A percentile compares a stretch with the other conserved stretches of the same genome.
phyloP scores from a whole-genome alignment of 2,797 vertebrate species.

The Myotis myotis region DNA sequence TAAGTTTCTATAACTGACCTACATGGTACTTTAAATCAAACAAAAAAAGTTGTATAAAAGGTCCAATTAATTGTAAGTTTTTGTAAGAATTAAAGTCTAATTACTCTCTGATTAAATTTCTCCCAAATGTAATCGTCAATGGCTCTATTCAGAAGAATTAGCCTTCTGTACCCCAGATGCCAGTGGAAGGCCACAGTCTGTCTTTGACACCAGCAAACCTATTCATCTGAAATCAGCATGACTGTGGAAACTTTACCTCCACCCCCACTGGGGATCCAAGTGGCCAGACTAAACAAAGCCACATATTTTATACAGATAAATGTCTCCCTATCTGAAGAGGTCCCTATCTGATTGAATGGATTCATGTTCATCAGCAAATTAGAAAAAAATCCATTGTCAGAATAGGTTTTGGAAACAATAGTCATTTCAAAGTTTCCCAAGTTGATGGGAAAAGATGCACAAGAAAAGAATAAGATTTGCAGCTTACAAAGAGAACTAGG shows the following conservation, averaged over 20 bases:
- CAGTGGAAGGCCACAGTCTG: slow-evolving; percentile 49
- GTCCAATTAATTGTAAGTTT: slow-evolving; percentile 82
- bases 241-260: slow-evolving; percentile 70
- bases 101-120: slow-evolving; percentile 78
- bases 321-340: slow-evolving; percentile 47
- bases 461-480: slow-evolving; percentile 25
- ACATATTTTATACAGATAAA: slow-evolving; percentile 57
- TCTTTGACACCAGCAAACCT: slow-evolving; percentile 71
- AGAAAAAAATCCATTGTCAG: slow-evolving; percentile 40
- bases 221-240: slow-evolving; percentile 74
- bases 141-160: slow-evolving; percentile 78
- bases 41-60: slow-evolving; percentile 81
- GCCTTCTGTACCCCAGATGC: slow-evolving; percentile 78
- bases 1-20: slow-evolving; percentile 83
- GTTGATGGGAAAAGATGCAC: slow-evolving; percentile 50
- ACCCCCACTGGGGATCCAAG: slow-evolving; percentile 59
- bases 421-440: slow-evolving; percentile 60
- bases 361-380: slow-evolving; percentile 54
- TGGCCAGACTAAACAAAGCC: slow-evolving; percentile 56
- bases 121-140: slow-evolving; percentile 78
- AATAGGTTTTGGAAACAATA: slow-evolving; percentile 52
- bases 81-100: slow-evolving; percentile 81
- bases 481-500: slow-evolving; percentile 32
- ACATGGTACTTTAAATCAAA: slow-evolving; percentile 81
- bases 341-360: slow-evolving; percentile 61